Evolutionary conservation across 92 coral and sea anemone species (phyloP).

Genomic region (Phymanthus crucifer): DNA sequence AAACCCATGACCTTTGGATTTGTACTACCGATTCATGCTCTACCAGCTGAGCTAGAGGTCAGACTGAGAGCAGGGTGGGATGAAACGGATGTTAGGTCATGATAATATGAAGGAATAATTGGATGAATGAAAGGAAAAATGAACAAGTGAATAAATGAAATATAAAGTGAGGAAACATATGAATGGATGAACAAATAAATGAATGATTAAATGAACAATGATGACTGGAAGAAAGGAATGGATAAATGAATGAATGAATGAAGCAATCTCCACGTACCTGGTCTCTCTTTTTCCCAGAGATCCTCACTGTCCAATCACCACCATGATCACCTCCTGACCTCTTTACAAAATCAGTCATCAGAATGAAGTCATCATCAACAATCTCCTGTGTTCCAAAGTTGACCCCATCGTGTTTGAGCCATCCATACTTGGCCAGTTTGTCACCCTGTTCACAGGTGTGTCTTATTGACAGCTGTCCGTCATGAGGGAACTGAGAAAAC

Average conservation of each 20-base stretch:
- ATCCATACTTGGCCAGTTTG: slow-evolving; percentile 81
- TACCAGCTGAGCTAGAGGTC: no score
- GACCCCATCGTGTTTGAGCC: slow-evolving; percentile 96
- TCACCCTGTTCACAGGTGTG: slow-evolving; percentile 98
- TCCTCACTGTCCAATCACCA: slow-evolving; percentile 95
- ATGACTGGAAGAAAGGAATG: no score
- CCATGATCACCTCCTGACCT: slow-evolving; percentile 87
- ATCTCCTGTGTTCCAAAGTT: slow-evolving; percentile 91
- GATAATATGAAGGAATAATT: no score
- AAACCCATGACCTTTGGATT: no score
- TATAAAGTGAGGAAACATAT: no score
- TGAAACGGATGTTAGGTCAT: no score
- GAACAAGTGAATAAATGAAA: no score
- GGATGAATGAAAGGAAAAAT: no score
- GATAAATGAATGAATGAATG: neutral
- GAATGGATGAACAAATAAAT: no score
- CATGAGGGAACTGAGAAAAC: slow-evolving; percentile 80
- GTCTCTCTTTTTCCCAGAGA: slow-evolving; percentile 67
- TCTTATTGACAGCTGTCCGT: slow-evolving; percentile 84
- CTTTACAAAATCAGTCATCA: slow-evolving; percentile 88
- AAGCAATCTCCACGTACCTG: slow-evolving; percentile 44
- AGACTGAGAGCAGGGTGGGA: no score
- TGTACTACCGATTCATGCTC: no score
- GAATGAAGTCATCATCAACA: slow-evolving; percentile 77
- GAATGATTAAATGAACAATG: no score